Base-by-base conservation (phyloP, 2,113 vertebrate genomes). In the Tachysurus vachellii region DNA sequence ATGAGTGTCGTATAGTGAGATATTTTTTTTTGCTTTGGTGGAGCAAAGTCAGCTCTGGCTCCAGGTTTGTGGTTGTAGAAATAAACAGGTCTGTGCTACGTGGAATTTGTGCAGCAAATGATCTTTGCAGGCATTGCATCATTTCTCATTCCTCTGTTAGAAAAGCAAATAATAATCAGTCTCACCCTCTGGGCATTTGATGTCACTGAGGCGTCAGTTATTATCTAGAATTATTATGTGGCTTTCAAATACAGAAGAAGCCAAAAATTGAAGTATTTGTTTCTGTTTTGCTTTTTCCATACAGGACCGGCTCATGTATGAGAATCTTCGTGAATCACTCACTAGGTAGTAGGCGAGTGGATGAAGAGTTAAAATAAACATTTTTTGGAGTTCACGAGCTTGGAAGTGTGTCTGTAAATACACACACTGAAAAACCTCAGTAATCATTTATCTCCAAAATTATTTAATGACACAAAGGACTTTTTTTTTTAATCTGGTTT, bases 281-380 rank as follows among this genome's bases (percentile, higher is more conserved):
- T 62, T 31, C 47, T 26, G 16, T 10, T 64, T 84, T 73, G 47
- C 64, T 88, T 87, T 16, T 57, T 36, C 54, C 17, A 66, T 87
- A 53, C 89, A 99, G 97, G 97, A 98, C 86, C 97, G 94, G 93
- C 70, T 88, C 71, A 97, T 95, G 23, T 76, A 76, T 1, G 47
- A 53, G 23, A 50, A 76, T 5, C 42, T 47, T 36, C 36, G 9
- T 12, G 36, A 73, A 73, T 44, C 70, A 44, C 36, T 44, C 19
- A 21, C 36, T 2, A 44, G 70, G 36, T 1, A 36, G 36, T 36
- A 36, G 36, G 1, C 36, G 36, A 36, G 36, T 1, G 36, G n/a
- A n/a, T n/a, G n/a, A n/a, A n/a, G n/a, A n/a, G 36, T 36, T 36
- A 1, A 36, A 36, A 36, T 36, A 36, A 36, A 36, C 36, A 36